Percentiles rank a stretch among this genome's conserved stretches.
These are phyloP conservation scores for Ostrea edulis DNA, from an alignment of 1,140 invertebrate genomes.

Conservation along the genomic window DNA sequence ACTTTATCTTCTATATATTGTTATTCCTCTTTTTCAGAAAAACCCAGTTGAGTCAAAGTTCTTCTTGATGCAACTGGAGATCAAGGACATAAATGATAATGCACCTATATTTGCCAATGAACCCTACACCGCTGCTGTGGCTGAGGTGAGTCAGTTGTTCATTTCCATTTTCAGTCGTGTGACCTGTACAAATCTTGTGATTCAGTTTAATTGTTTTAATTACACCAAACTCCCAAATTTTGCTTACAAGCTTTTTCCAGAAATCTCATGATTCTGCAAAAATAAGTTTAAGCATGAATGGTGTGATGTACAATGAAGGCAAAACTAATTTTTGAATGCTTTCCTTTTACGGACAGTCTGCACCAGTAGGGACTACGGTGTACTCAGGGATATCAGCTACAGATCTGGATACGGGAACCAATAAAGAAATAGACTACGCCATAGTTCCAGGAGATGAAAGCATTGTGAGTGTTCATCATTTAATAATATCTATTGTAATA, in stretches of 20 bases:
- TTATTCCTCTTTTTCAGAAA: neutral
- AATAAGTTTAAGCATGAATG: too few species aligned
- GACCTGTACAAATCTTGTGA: too few species aligned
- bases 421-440: slow-evolving; percentile 53
- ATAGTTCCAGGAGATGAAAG: slow-evolving; percentile 43
- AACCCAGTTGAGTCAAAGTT: neutral
- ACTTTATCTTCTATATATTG: too few species aligned
- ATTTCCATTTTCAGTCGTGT: too few species aligned
- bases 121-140: slow-evolving; percentile 54
- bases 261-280: too few species aligned
- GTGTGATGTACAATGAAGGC: neutral
- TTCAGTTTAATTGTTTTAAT: too few species aligned
- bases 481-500: too few species aligned
- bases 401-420: slow-evolving; percentile 54
- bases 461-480: slow-evolving; percentile 14
- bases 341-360: slow-evolving; percentile 48
- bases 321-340: neutral
- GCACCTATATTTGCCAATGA: slow-evolving; percentile 50
- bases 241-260: too few species aligned
- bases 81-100: slow-evolving; percentile 64
- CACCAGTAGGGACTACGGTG: slow-evolving; percentile 60
- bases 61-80: slow-evolving; percentile 50
- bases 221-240: too few species aligned
- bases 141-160: slow-evolving; percentile 59
- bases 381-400: slow-evolving; percentile 51